A percentile compares a stretch with the other conserved stretches of the same genome.
Conservation (phyloP, 2,113 vertebrate species). For the Rhizomys pruinosus region DNA sequence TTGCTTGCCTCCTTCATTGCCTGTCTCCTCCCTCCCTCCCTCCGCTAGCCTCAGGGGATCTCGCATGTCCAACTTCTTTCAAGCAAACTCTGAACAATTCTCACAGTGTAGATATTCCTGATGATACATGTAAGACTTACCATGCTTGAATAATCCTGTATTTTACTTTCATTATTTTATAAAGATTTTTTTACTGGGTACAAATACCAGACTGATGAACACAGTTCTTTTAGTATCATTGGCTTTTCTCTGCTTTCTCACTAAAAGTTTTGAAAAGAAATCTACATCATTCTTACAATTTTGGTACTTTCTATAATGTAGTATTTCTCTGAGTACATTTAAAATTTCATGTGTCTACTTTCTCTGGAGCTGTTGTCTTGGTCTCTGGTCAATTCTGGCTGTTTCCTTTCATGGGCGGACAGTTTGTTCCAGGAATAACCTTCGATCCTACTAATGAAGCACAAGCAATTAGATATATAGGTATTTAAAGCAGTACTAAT, state of each 20-base stretch:
- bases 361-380: no score
- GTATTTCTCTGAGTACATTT: neutral
- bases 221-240: neutral
- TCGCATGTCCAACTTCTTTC: slow-evolving; percentile 28
- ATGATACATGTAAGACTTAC: neutral
- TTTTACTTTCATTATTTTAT: neutral
- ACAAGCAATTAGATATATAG: no score
- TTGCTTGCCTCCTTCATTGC: no score
- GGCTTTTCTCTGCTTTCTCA: neutral
- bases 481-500: no score
- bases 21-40: no score
- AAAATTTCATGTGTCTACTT: slow-evolving; percentile 16
- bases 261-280: neutral
- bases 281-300: no score
- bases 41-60: no score
- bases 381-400: no score
- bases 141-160: neutral
- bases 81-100: neutral
- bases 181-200: neutral
- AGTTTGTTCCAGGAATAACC: no score
- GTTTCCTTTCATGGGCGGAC: no score
- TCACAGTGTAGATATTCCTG: neutral
- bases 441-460: no score
- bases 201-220: neutral
- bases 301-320: neutral